Evolutionary conservation across 2,797 vertebrate species (phyloP), one percentile per base, ranked within the genome.

Genomic region (Gadopsis bispinosus): DNA sequence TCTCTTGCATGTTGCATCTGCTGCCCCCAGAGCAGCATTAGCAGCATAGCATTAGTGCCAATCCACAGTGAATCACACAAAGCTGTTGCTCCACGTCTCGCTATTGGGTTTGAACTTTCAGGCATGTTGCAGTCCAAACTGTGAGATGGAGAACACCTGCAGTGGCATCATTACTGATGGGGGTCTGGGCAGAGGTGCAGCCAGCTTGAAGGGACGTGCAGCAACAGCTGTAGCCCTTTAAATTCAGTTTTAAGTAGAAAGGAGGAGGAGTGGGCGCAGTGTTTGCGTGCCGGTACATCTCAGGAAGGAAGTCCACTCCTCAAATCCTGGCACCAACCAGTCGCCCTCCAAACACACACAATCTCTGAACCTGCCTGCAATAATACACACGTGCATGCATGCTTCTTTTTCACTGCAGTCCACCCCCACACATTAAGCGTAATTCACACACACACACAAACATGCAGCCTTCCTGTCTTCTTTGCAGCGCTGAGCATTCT

Each of bases 281-380:
- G 60, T 75, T 76, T 1, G 50, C 16, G 10, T 85, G 77, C 37
- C 19, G 5, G 75, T 73, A 82, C 31, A 35, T 70, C 45, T 81
- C 78, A 87, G 86, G 83, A 91, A 93, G 92, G 93, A 92, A 92
- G 86, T 89, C 81, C 85, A 83, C 88, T 92, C 84, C 85, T 88
- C 50, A 80, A 73, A 74, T 73, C 35, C 35, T 47, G 63, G 56
- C 63, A 62, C 48, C 43, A 68, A 69, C 39, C 62, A 67, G 31
- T 77, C 33, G 56, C 48, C n/a, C 6, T 50, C 17, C 14, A 62
- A 47, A 72, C 68, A 48, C 61, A 62, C 55, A 69, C 33, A 51
- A 51, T 62, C 16, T 61, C n/a, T n/a, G 5, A 55, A 51, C 22
- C 1, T 65, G 47, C 47, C 50, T 74, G 66, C 50, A 67, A 47